Percentiles rank a stretch among this genome's conserved stretches.
These are phyloP conservation scores for Thunnus albacares DNA, from an alignment of 2,797 vertebrate species.

Conservation along the genomic window DNA sequence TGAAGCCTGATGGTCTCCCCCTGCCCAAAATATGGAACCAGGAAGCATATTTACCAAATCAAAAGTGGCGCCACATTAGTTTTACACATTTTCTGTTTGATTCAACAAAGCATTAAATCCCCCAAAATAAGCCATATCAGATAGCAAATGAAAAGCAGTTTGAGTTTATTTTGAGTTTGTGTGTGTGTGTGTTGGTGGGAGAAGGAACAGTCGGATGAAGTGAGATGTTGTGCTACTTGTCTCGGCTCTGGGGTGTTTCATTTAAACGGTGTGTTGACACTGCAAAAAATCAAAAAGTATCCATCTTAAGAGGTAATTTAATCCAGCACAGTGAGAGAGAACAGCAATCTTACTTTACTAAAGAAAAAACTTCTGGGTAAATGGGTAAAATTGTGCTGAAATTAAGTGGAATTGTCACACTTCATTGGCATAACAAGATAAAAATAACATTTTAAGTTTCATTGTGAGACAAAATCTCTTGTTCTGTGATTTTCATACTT, in stretches of 20 bases:
- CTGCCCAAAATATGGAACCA: conserved; percentile 54
- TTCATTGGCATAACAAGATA: neutral
- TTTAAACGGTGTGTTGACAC: conserved; percentile 15
- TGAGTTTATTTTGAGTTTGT: conserved; percentile 28
- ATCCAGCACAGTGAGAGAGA: conserved; percentile 22
- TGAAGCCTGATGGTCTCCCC: conserved; percentile 48
- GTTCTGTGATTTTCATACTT: conserved; percentile 15
- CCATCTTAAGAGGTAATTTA: conserved; percentile 11
- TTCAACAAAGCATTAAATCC: conserved; percentile 76
- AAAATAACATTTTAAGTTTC: conserved; percentile 15
- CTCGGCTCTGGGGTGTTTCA: conserved; percentile 56
- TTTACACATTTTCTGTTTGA: conserved; percentile 74
- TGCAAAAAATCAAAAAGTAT: conserved; percentile 5
- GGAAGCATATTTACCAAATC: conserved; percentile 70
- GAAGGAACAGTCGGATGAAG: neutral
- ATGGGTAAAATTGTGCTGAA: conserved; percentile 17
- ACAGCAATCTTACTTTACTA: neutral
- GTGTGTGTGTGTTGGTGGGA: conserved; percentile 22
- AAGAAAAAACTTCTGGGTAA: neutral
- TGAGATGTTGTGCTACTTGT: conserved; percentile 16
- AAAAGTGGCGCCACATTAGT: conserved; percentile 78
- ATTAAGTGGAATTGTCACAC: neutral
- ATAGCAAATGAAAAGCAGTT: conserved; percentile 72
- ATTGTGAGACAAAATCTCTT: neutral
- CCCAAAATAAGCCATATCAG: conserved; percentile 69